A percentile compares a stretch with the other conserved stretches of the same genome.
These are phyloP conservation scores for Hemicordylus capensis DNA, from an alignment of 2,113 vertebrate genomes.

Conservation along the genomic window DNA sequence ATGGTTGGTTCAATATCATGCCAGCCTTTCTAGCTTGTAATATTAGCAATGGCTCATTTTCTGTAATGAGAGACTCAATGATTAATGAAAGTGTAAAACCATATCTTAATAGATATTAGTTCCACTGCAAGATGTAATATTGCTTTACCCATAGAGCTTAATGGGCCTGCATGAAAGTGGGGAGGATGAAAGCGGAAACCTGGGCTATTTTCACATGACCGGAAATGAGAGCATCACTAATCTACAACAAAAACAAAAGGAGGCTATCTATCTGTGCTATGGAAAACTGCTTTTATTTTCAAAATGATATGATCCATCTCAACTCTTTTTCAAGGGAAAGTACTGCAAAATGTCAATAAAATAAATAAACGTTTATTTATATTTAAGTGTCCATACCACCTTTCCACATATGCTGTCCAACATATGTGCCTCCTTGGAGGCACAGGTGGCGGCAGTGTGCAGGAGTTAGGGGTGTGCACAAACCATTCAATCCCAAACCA, in stretches of 20 bases:
- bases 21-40: background rate
- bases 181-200: background rate
- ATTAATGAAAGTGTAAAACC: constrained; percentile 5
- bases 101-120: constrained; percentile 17
- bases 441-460: no score
- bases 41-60: background rate
- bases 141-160: constrained; percentile 3
- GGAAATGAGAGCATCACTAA: background rate
- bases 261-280: background rate
- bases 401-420: no score
- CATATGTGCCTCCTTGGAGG: no score
- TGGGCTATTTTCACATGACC: background rate
- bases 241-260: background rate
- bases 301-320: background rate
- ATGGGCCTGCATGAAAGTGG: rapidly evolving
- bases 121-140: background rate
- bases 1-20: constrained; percentile 15
- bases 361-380: no score
- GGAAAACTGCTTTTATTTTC: background rate
- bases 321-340: background rate
- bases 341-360: no score
- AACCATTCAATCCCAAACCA: no score
- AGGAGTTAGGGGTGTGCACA: no score
- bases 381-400: no score
- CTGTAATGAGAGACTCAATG: background rate